Conservation (phyloP, 2,888 invertebrate species). For the Limnephilus marmoratus region DNA sequence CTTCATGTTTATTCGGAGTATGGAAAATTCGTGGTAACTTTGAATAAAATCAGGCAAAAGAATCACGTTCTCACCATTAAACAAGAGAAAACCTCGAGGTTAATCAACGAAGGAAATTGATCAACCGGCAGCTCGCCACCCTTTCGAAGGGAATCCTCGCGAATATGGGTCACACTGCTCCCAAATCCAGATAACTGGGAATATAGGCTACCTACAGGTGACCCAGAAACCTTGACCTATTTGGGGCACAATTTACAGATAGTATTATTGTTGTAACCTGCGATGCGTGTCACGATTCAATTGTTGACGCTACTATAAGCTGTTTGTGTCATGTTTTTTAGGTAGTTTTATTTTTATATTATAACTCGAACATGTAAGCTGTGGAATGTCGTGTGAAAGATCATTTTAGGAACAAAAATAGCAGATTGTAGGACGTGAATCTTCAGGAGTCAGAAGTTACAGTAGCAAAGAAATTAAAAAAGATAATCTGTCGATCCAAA, state of each 20-base stretch:
- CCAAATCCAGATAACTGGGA: constrained; percentile 4
- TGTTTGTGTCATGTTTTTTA: neutral
- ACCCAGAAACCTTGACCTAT: constrained; percentile 45
- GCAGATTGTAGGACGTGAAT: too few species aligned
- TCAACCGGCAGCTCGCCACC: neutral
- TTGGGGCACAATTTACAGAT: neutral
- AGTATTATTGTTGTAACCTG: neutral
- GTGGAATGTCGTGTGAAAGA: neutral
- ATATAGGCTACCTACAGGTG: constrained; percentile 38
- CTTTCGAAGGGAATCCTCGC: neutral
- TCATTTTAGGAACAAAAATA: neutral
- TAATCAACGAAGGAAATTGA: neutral
- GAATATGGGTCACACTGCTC: constrained; percentile 11
- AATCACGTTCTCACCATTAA: neutral
- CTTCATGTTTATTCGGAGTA: neutral
- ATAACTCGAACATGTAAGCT: neutral
- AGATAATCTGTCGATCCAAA: neutral
- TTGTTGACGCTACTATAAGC: neutral
- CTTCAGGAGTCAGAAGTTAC: neutral
- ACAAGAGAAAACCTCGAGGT: neutral
- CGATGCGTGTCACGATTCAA: constrained; percentile 5
- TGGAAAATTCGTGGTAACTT: neutral
- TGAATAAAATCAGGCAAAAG: neutral
- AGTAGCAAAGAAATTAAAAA: neutral
- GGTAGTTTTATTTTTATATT: neutral